Base-by-base conservation (phyloP, 2,113 vertebrate genomes). In the Odobenus rosmarus region DNA sequence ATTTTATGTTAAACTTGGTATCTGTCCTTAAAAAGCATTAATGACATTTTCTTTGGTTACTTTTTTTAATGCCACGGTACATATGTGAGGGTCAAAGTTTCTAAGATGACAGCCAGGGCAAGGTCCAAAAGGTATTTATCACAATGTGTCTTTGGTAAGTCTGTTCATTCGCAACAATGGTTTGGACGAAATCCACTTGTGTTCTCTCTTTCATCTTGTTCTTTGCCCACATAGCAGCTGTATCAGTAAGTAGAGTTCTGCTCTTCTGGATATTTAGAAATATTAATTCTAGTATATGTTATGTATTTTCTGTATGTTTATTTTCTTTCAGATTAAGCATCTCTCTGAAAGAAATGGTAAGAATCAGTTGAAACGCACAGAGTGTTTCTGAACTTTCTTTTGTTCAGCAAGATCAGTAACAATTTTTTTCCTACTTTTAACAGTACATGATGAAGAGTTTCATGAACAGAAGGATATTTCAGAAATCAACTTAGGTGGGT, bases 401-500 rank as follows among this genome's bases (percentile, higher is more conserved):
- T 15, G 3, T 57, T 96, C 74, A 76, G 23, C 28, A 88, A 83
- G 7, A 79, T 31, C 42, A 85, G 5, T 93, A 83, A 42, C 1
- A 4, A 16, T 21, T 39, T 88, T 95, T 95, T 53, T 13, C 21
- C 81, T 21, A 88, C 95, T 79, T 96, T 96, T 90, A 69, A 87
- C 96, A 98, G 98, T 24, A 18, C 18, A 69, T 33, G 85, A 96
- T 80, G 21, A 12, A 83, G 88, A 96, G 3, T 82, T 46, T 80
- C 95, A 81, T 61, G 97, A 98, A 88, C 85, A 96, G 76, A 98
- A 98, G 97, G 99, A 98, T 69, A 99, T 99, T 98, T 93, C 98
- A 86, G 95, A 98, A 8, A 99, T 99, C 93, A 99, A 99, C 69
- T 81, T 98, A 88, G 98, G 99, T 99, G 90, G 95, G 98, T 98